Conservation (phyloP, 1,140 invertebrate genomes). For the Bombus impatiens region DNA sequence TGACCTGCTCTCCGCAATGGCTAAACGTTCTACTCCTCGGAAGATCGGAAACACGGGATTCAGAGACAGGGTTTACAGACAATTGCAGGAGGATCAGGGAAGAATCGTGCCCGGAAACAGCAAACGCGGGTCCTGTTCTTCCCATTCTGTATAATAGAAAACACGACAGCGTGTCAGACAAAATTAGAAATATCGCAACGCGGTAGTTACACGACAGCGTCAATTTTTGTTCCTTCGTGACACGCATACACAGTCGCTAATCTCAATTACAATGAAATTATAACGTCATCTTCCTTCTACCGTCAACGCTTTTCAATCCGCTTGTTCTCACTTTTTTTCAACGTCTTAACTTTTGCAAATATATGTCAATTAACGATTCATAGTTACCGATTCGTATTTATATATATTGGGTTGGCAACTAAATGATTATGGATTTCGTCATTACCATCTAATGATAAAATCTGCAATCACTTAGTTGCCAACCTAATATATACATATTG, state of each 20-base stretch:
- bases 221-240: too few relatives aligned
- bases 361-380: background rate
- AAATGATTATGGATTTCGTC: too few relatives aligned
- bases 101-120: background rate
- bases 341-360: background rate
- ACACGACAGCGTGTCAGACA: background rate
- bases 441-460: too few relatives aligned
- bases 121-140: background rate
- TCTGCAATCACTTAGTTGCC: too few relatives aligned
- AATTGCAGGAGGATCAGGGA: background rate
- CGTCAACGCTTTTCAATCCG: background rate
- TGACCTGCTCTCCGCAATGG: background rate
- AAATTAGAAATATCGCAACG: background rate
- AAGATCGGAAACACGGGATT: background rate
- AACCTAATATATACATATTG: too few relatives aligned
- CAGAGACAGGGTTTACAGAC: background rate
- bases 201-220: background rate
- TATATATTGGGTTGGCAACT: too few relatives aligned
- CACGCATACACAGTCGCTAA: too few relatives aligned
- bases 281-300: too few relatives aligned
- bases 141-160: background rate
- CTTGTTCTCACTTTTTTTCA: background rate
- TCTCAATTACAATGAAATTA: background rate
- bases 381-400: background rate
- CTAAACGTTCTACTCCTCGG: background rate